Evolutionary conservation across 1,140 invertebrate species (phyloP).

Genomic region (Palaemon carinicauda): DNA sequence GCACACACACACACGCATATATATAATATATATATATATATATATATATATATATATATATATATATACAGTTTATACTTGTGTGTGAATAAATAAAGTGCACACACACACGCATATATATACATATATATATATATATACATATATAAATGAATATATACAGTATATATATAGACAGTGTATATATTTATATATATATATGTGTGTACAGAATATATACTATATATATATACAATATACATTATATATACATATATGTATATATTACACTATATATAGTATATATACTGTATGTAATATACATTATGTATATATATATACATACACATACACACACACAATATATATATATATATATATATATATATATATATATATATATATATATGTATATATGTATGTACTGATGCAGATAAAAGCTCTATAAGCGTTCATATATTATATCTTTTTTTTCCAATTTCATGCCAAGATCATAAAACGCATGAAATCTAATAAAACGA

Average conservation of each 20-base stretch:
- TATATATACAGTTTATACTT: too few relatives aligned
- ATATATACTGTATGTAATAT: too few relatives aligned
- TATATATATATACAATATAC: neutral
- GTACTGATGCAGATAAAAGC: too few relatives aligned
- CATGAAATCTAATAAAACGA: neutral
- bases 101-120: too few relatives aligned
- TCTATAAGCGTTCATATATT: too few relatives aligned
- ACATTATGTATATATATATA: neutral
- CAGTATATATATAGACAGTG: neutral
- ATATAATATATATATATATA: neutral
- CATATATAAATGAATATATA: neutral
- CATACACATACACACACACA: neutral
- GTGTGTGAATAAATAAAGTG: too few relatives aligned
- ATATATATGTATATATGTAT: neutral
- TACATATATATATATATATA: neutral
- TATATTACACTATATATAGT: too few relatives aligned
- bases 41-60: neutral
- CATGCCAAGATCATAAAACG: neutral
- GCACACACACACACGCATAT: neutral
- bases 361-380: neutral
- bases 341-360: neutral
- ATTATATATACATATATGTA: neutral
- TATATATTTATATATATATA: neutral
- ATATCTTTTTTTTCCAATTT: neutral
- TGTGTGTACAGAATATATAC: neutral